Conservation (phyloP, 2,888 invertebrate species). For the Meloe dianella region DNA sequence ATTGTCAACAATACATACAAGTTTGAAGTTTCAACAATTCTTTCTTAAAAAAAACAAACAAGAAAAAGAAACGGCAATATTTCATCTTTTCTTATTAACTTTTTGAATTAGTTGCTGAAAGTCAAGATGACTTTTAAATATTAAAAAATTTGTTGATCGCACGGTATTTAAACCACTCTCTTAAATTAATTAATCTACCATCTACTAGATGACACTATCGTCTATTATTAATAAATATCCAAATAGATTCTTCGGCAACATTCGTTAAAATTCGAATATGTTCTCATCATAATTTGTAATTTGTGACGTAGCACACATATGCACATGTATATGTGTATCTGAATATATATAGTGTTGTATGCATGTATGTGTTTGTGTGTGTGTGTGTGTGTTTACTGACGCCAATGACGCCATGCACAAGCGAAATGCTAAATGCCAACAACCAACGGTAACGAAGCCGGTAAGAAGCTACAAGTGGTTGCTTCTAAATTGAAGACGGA, state of each 20-base stretch:
- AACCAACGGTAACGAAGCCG: constrained; percentile 33
- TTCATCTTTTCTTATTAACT: neutral
- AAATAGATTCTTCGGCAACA: neutral
- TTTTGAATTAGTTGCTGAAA: neutral
- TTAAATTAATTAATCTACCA: neutral
- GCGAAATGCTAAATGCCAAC: constrained; percentile 35
- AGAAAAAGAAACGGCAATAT: neutral
- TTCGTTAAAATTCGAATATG: neutral
- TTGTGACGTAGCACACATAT: constrained; percentile 44
- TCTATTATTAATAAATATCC: neutral
- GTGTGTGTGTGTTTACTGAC: constrained; percentile 36
- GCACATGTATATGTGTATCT: constrained; percentile 11
- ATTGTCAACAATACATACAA: neutral
- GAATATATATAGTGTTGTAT: constrained; percentile 18
- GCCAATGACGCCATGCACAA: constrained; percentile 48
- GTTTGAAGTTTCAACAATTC: neutral
- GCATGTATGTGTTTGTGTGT: neutral
- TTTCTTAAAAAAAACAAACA: too few relatives aligned
- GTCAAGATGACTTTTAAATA: neutral
- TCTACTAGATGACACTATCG: neutral
- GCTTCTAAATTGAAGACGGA: constrained; percentile 19
- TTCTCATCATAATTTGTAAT: constrained; percentile 8
- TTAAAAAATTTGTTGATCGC: neutral
- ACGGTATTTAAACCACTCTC: neutral
- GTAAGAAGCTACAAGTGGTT: constrained; percentile 52